phyloP scores from a whole-genome alignment of 2,888 invertebrate genomes.

The Spodoptera picta region DNA sequence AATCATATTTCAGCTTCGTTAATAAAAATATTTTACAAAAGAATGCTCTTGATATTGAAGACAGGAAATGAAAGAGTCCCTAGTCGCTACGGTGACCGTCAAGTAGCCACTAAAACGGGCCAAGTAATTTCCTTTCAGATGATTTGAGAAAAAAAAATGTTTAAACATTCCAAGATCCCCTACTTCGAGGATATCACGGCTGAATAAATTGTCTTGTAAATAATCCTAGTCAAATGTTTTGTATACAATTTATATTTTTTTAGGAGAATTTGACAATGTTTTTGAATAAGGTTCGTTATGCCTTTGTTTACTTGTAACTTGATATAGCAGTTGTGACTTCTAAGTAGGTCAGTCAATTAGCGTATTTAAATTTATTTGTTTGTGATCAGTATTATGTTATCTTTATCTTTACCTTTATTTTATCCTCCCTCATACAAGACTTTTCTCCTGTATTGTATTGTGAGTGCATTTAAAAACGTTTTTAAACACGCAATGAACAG shows the following conservation, averaged over 20 bases:
- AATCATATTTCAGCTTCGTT: constrained; percentile 26
- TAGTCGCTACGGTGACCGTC: constrained; percentile 55
- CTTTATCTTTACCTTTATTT: too few relatives aligned
- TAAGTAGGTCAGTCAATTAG: too few relatives aligned
- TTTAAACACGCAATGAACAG: too few relatives aligned
- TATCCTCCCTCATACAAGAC: too few relatives aligned
- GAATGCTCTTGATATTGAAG: constrained; percentile 54
- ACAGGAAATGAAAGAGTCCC: constrained; percentile 67
- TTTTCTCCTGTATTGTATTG: too few relatives aligned
- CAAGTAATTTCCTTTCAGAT: constrained; percentile 68
- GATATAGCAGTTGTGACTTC: too few relatives aligned
- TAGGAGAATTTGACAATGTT: too few relatives aligned
- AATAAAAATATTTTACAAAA: constrained; percentile 56
- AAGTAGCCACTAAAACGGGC: constrained; percentile 63
- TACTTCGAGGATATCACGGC: constrained; percentile 16
- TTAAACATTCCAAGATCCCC: constrained; percentile 45
- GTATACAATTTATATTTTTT: constrained; percentile 1
- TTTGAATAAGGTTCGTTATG: too few relatives aligned
- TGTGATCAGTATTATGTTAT: too few relatives aligned
- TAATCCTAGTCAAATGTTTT: constrained; percentile 23
- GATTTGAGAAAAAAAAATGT: constrained; percentile 58
- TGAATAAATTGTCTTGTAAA: constrained; percentile 40
- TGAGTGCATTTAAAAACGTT: too few relatives aligned
- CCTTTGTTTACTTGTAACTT: too few relatives aligned
- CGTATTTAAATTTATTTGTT: too few relatives aligned